Conservation (phyloP, 2,888 invertebrate genomes). For the Lydus trimaculatus region DNA sequence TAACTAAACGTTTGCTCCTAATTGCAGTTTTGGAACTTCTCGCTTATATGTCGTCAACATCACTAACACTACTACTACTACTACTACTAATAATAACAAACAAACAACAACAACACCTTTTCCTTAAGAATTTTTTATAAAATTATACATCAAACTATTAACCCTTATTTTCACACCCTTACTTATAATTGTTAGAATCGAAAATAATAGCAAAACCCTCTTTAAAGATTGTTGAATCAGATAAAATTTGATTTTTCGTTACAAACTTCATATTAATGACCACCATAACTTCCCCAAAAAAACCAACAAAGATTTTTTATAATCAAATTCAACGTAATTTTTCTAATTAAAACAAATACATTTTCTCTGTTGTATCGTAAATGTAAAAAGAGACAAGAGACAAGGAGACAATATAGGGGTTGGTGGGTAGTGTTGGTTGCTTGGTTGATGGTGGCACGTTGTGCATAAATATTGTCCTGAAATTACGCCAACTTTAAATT, state of each 20-base stretch:
- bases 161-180: too few species aligned
- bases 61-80: constrained; percentile 15
- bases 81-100: constrained; percentile 12
- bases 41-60: constrained; percentile 10
- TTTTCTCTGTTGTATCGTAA: neutral
- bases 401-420: too few species aligned
- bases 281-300: too few species aligned
- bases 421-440: neutral
- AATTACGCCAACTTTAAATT: constrained; percentile 33
- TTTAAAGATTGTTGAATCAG: too few species aligned
- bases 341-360: neutral
- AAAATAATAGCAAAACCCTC: too few species aligned
- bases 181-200: too few species aligned
- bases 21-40: constrained; percentile 54
- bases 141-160: too few species aligned
- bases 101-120: too few species aligned
- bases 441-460: constrained; percentile 10
- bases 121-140: too few species aligned
- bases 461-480: constrained; percentile 26
- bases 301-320: neutral
- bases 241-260: too few species aligned
- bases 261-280: too few species aligned
- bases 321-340: neutral
- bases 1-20: constrained; percentile 56
- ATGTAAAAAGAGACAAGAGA: neutral